phyloP scores from a whole-genome alignment of 2,797 vertebrate genomes.

The Microctenopoma stevenorrisi region DNA sequence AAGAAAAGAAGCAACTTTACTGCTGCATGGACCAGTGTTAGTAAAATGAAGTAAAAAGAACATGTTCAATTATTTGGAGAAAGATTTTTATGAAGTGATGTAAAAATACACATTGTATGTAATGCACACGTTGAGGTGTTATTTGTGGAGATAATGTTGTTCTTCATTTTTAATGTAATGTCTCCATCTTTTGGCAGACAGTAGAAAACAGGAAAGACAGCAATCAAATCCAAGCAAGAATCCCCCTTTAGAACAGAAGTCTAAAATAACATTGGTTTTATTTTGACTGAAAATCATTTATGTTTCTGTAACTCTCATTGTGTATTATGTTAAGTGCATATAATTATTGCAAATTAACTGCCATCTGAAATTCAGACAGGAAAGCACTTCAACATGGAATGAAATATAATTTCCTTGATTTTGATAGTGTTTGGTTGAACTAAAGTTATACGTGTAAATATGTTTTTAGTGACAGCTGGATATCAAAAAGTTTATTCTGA shows the following conservation, averaged over 20 bases:
- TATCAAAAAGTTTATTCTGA: conserved; percentile 9
- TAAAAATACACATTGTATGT: conserved; percentile 6
- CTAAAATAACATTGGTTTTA: background rate
- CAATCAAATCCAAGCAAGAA: background rate
- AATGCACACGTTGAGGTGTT: conserved; percentile 5
- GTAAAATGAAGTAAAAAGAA: background rate
- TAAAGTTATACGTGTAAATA: background rate
- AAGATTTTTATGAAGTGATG: conserved; percentile 2
- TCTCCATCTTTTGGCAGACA: conserved; percentile 75
- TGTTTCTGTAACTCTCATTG: background rate
- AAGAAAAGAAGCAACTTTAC: conserved; percentile 4
- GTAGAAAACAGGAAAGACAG: background rate
- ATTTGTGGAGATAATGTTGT: background rate
- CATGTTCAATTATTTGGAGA: conserved; percentile 10
- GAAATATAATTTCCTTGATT: background rate
- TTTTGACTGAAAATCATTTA: background rate
- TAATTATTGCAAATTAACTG: background rate
- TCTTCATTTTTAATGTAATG: conserved; percentile 67
- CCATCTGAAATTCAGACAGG: background rate
- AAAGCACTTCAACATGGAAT: background rate
- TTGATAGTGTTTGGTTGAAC: background rate
- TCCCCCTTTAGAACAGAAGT: background rate
- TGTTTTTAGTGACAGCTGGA: background rate
- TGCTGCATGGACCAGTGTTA: background rate
- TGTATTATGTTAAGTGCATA: background rate